Base-by-base conservation (phyloP, 2,113 vertebrate species). In the Hyperopisus bebe region DNA sequence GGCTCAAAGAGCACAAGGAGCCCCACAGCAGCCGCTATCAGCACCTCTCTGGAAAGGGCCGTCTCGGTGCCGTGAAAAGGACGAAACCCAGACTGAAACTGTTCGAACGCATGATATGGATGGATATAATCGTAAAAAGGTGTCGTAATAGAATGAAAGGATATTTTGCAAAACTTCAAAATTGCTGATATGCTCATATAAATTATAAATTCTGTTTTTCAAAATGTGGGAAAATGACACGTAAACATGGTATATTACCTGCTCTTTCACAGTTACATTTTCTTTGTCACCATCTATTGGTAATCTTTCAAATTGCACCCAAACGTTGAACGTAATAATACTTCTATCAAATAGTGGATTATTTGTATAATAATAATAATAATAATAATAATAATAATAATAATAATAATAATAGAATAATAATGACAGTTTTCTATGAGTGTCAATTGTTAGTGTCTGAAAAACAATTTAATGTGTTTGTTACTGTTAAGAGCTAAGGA, bases 271-370 rank as follows among this genome's bases (percentile, higher is more conserved):
- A 77, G n/a, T 66, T 42, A 39, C 1, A 42, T 77, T 77, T 77
- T 77, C 70, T 77, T 77, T 77, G 70, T 77, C 70, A 77, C 70
- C 70, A 39, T 77, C 70, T 77, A 39, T 77, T 77, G 70, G 70
- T 77, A 39, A 17, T 42, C 19, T 80, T 80, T 17, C 15, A 35
- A 80, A 80, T 19, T 80, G 9, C 74, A 35, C 15, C 74, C 13
- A 42, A 42, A 42, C 74, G 35, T 80, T 42, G 42, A 80, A 42
- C 31, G 5, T 80, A 42, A 39, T 80, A 80, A 80, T 7, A 42
- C 10, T 70, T 24, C 21, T 31, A 70, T 70, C 10, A 42, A 35
- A 80, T 21, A 17, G 13, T 80, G 74, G 42, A 80, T 42, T 39
- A 5, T 19, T 17, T 0, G 74, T 42, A 21, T 21, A 77, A 42